Evolutionary conservation across 2,888 invertebrate species (phyloP), one percentile per base, ranked within the genome.

Genomic region (Podotricha telesiphe): DNA sequence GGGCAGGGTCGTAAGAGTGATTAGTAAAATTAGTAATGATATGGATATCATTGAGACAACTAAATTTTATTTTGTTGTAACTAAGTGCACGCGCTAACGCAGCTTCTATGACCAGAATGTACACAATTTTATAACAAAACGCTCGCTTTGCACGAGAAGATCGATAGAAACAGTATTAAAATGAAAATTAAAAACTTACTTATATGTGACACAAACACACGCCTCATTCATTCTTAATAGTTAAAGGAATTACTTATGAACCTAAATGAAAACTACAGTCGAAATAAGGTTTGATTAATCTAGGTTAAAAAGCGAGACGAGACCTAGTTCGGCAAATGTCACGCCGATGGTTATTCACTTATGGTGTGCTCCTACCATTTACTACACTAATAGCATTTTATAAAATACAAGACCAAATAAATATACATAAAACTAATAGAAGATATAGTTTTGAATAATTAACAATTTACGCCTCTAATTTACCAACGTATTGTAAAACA

Each of bases 21-120:
- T 55, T 65, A 66, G 63, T 48, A 56, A 59, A 63, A 65, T 51
- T 56, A 65, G 66, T 71, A 59, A 71, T 67, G 72, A 70, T 63
- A 65, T 63, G 53, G 58, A 78, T 74, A 65, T 78, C 70, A 79
- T 78, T 82, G 77, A 79, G 80, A 76, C n/a, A 77, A 55, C 55
- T 17, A 34, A 81, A 80, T 78, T 75, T 81, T 81, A 81, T 76
- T 84, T 84, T 83, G 78, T 83, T 75, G 81, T 82, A 86, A 78
- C 84, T 86, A 87, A 80, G 80, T 79, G 83, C 82, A 80, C 73
- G 79, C 78, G 78, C 79, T 81, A 75, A 77, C 76, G 80, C 82
- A 81, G 84, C 85, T 82, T 45, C 85, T 88, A 91, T 93, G 93
- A 93, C 93, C 93, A 93, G 93, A 92, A 87, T 83, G 85, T 88